A percentile compares a stretch with the other conserved stretches of the same genome.
Conservation (phyloP, 2,113 vertebrate genomes). For the Bufo bufo region DNA sequence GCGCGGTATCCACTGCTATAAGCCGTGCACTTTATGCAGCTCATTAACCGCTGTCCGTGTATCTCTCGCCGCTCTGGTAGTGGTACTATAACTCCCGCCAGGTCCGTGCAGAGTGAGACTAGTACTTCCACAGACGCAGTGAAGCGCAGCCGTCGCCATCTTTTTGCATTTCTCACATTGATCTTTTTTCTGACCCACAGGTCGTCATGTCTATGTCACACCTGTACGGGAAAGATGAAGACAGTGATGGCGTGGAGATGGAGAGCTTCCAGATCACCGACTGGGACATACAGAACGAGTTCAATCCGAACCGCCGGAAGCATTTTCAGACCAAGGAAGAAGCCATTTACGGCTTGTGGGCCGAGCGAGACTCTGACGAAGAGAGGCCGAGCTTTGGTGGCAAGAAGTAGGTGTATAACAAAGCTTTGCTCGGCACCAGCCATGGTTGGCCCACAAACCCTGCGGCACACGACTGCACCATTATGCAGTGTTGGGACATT, state of each 20-base stretch:
- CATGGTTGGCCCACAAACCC: too few species aligned
- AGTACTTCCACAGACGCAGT: not conserved
- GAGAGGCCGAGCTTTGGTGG: constrained; percentile 94
- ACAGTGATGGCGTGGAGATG: constrained; percentile 89
- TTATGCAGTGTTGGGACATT: too few species aligned
- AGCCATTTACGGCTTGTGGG: constrained; percentile 94
- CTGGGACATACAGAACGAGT: constrained; percentile 97
- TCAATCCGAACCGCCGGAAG: constrained; percentile 92
- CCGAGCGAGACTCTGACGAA: constrained; percentile 90
- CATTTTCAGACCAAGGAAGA: constrained; percentile 93
- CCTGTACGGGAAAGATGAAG: constrained; percentile 83
- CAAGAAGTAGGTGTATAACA: constrained; percentile 74
- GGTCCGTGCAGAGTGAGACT: not conserved
- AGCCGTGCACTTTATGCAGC: not conserved
- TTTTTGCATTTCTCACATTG: too few species aligned
- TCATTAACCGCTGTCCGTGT: not conserved
- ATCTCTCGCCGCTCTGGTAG: not conserved
- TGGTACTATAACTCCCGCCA: not conserved
- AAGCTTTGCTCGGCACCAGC: too few species aligned
- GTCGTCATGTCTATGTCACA: constrained; percentile 90
- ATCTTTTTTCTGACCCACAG: not conserved
- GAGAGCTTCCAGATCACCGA: constrained; percentile 95
- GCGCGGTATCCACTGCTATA: not conserved
- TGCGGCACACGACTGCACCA: too few species aligned
- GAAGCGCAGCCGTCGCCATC: too few species aligned